Percentiles rank a stretch among this genome's conserved stretches.
Conservation (phyloP, 2,888 invertebrate species). For the Cephus pygmeus region DNA sequence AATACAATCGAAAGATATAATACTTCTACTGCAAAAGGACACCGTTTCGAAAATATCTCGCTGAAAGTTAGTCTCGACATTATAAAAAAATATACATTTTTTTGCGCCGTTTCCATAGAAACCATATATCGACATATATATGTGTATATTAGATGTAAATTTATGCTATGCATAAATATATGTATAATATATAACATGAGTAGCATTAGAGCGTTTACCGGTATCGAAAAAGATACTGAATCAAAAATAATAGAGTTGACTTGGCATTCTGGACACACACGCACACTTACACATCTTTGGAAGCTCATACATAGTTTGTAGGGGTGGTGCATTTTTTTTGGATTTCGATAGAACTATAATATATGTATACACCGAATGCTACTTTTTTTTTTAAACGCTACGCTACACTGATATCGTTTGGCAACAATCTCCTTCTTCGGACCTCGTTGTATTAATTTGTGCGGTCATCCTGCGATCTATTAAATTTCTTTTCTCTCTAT, state of each 20-base stretch:
- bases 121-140: slow-evolving; percentile 13
- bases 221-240: not conserved
- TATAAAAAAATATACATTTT: slow-evolving; percentile 1
- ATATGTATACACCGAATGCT: slow-evolving; percentile 51
- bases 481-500: not conserved
- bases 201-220: not conserved
- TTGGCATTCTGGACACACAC: slow-evolving; percentile 47
- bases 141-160: not conserved
- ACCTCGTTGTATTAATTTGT: slow-evolving; percentile 54
- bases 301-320: slow-evolving; percentile 53
- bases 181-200: not conserved
- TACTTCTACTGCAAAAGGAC: slow-evolving; percentile 30
- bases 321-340: slow-evolving; percentile 4
- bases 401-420: slow-evolving; percentile 59
- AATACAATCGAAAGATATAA: slow-evolving; percentile 26
- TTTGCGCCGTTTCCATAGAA: not conserved
- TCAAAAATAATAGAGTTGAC: slow-evolving; percentile 41
- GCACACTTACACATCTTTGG: slow-evolving; percentile 43
- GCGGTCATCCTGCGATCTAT: slow-evolving; percentile 34
- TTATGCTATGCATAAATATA: not conserved
- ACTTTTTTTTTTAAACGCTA: slow-evolving; percentile 39
- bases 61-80: slow-evolving; percentile 25
- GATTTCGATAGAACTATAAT: slow-evolving; percentile 41
- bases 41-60: slow-evolving; percentile 36
- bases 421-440: slow-evolving; percentile 46